Evolutionary conservation across 1,140 invertebrate species (phyloP).

Genomic region (Drosophila albomicans): DNA sequence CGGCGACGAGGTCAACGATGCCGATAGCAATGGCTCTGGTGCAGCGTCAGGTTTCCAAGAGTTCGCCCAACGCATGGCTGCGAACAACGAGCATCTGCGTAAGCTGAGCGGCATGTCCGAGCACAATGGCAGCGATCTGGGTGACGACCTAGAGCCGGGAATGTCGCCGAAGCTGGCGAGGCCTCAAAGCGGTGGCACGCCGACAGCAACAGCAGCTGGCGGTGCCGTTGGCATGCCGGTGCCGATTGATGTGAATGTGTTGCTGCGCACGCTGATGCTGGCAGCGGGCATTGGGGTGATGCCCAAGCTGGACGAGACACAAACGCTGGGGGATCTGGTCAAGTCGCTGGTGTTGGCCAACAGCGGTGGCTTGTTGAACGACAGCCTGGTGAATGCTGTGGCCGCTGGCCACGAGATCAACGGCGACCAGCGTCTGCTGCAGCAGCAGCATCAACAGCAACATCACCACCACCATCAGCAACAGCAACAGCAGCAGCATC

Average conservation of each 20-base stretch:
- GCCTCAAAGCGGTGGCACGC: slow-evolving; percentile 43
- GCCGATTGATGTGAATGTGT: slow-evolving; percentile 83
- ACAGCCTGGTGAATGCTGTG: slow-evolving; percentile 70
- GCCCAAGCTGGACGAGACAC: slow-evolving; percentile 74
- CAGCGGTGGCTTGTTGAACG: slow-evolving; percentile 45
- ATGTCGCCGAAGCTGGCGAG: slow-evolving; percentile 58
- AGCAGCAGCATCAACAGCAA: slow-evolving; percentile 61
- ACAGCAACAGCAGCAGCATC: slow-evolving; percentile 64
- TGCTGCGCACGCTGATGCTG: slow-evolving; percentile 77
- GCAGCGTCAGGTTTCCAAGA: slow-evolving; percentile 59
- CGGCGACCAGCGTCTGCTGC: slow-evolving; percentile 58
- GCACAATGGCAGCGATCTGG: slow-evolving; percentile 74
- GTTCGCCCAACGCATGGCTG: slow-evolving; percentile 42
- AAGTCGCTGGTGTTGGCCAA: slow-evolving; percentile 86
- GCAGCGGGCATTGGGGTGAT: slow-evolving; percentile 58
- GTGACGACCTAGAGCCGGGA: slow-evolving; percentile 55
- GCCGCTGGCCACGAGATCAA: slow-evolving; percentile 56
- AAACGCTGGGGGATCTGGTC: slow-evolving; percentile 87
- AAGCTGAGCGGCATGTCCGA: slow-evolving; percentile 64
- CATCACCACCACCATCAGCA: slow-evolving; percentile 47
- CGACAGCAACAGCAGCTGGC: slow-evolving; percentile 71
- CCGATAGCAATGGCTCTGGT: slow-evolving; percentile 75
- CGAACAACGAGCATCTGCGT: slow-evolving; percentile 48
- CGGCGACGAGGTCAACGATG: slow-evolving; percentile 53
- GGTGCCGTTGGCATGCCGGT: slow-evolving; percentile 26